Conservation (phyloP, 1,140 invertebrate species). For the Triops cancriformis region DNA sequence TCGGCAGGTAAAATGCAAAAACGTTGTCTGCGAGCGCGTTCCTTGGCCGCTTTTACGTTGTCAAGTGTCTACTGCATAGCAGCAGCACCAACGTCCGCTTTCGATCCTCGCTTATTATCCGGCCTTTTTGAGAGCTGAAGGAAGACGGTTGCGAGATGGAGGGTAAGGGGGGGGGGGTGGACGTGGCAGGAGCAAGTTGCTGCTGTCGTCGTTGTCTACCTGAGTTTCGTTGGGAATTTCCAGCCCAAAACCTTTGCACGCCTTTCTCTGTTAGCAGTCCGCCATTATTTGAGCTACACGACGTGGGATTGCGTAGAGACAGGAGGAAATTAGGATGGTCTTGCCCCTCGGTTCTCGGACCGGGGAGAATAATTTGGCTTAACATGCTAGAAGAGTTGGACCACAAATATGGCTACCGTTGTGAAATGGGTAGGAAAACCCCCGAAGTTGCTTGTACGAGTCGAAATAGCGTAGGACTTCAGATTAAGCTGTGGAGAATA, state of each 20-base stretch:
- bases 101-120: constrained; percentile 5
- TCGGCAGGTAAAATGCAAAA: background rate
- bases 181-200: background rate
- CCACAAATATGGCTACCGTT: no score
- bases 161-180: background rate
- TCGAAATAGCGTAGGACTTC: no score
- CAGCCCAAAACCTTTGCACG: background rate
- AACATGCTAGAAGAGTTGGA: no score
- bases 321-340: background rate
- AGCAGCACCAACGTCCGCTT: background rate
- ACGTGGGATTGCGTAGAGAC: background rate
- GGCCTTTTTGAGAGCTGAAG: background rate
- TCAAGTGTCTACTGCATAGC: background rate
- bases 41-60: background rate
- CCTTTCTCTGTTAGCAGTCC: background rate
- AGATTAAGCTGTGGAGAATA: no score
- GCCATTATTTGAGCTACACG: background rate
- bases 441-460: no score
- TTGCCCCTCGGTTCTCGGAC: no score
- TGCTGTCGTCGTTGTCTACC: no score
- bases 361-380: no score
- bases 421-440: no score
- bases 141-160: background rate
- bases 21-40: background rate
- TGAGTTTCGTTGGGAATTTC: background rate